A percentile compares a stretch with the other conserved stretches of the same genome.
Conservation (phyloP, 1,140 invertebrate genomes). For the Cylas formicarius region DNA sequence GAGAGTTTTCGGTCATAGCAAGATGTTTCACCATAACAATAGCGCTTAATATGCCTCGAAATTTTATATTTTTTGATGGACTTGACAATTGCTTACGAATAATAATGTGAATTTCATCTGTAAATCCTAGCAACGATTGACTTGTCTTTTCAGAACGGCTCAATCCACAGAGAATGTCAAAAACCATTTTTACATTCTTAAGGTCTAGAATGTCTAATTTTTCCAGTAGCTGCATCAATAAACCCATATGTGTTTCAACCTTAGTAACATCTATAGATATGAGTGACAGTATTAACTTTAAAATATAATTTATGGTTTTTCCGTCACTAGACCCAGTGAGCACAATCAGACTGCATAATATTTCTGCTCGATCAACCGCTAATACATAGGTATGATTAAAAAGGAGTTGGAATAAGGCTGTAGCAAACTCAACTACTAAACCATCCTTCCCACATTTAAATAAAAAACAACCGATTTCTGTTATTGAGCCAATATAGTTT, state of each 20-base stretch:
- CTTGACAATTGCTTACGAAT: constrained; percentile 56
- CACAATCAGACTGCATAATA: constrained; percentile 30
- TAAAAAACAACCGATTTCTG: constrained; percentile 39
- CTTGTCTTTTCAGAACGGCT: constrained; percentile 45
- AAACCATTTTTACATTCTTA: constrained; percentile 47
- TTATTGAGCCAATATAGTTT: constrained; percentile 38
- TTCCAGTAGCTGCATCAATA: constrained; percentile 49
- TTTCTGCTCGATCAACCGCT: constrained; percentile 26
- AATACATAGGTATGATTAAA: constrained; percentile 28
- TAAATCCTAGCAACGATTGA: constrained; percentile 43
- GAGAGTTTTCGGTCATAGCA: constrained; percentile 25
- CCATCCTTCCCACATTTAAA: constrained; percentile 22
- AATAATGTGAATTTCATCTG: constrained; percentile 54
- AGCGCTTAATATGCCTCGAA: constrained; percentile 44
- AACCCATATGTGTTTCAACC: constrained; percentile 40
- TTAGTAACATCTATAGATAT: constrained; percentile 19
- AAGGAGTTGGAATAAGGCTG: constrained; percentile 24
- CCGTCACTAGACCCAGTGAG: constrained; percentile 25
- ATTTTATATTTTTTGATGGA: constrained; percentile 41
- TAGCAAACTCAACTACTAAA: constrained; percentile 24
- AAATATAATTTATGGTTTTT: constrained; percentile 21
- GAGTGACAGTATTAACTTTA: constrained; percentile 28
- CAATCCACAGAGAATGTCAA: constrained; percentile 48
- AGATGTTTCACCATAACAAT: constrained; percentile 44
- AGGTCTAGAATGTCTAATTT: constrained; percentile 50